Evolutionary conservation across 2,888 invertebrate species (phyloP), one percentile per base, ranked within the genome.

Genomic region (Drosophila trichaetosa): DNA sequence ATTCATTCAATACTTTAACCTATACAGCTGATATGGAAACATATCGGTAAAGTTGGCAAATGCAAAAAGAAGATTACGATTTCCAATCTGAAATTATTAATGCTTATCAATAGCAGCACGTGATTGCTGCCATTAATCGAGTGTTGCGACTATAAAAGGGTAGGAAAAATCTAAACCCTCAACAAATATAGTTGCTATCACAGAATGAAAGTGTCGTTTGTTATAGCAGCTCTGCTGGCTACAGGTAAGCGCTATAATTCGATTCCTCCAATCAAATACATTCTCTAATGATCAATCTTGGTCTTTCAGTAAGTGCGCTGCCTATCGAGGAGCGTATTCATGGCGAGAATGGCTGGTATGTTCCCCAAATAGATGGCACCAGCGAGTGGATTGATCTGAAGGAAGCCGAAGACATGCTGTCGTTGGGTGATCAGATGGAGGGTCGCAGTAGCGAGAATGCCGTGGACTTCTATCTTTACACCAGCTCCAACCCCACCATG

Each of bases 381-480:
- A 31, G 73, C 5, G 52, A 73, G 8, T 88, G 88, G 87, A 61
- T 77, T 8, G 68, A 74, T 16, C 21, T 70, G 49, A 79, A 74
- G 5, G 80, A 81, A 29, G 79, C 71, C 16, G 73, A 77, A 7
- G 51, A 73, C 2, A 6, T 66, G 27, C 27, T 77, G 48, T 34
- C 61, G 0, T 46, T 80, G 29, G 72, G 63, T 18, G 66, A 78
- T n/a, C 21, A 51, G 13, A 66, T 68, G 18, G 75, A 71, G 34
- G 66, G 69, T 8, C 83, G 82, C 24, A 62, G 70, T 18, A 76
- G 79, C 60, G 58, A 65, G 4, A 74, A 80, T 52, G 72, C 76
- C 0, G 90, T 90, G 0, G 65, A 54, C 13, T 92, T 87, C 64
- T 89, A 89, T 57, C 71, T 92, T 0, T 91, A 79, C 57, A 92